A percentile compares a stretch with the other conserved stretches of the same genome.
Evolutionary conservation across 2,888 invertebrate species (phyloP).

Genomic region (Megastigmus dorsalis): DNA sequence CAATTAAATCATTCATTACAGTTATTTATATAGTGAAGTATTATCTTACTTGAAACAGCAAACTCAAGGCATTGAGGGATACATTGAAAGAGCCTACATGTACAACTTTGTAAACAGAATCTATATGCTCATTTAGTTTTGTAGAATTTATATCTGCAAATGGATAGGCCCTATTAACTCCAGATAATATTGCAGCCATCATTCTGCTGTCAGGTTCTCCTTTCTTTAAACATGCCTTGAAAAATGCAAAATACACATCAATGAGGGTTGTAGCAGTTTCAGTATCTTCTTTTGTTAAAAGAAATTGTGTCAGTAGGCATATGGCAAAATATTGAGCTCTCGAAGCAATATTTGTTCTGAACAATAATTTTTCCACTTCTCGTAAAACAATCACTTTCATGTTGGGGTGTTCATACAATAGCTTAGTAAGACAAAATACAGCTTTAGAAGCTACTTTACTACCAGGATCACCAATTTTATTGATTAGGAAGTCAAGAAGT

Average conservation of each 20-base stretch:
- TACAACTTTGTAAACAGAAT: conserved; percentile 88
- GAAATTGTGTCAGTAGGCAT: conserved; percentile 92
- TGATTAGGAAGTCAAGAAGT: conserved; percentile 87
- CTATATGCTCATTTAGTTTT: conserved; percentile 79
- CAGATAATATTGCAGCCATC: conserved; percentile 88
- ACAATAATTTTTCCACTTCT: conserved; percentile 93
- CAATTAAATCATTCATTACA: too few relatives aligned
- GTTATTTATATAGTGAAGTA: conserved; percentile 21
- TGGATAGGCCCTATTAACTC: conserved; percentile 90
- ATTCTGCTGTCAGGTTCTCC: conserved; percentile 89
- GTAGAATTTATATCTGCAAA: conserved; percentile 82
- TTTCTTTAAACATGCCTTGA: conserved; percentile 92
- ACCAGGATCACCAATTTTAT: conserved; percentile 96
- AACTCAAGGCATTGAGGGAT: conserved; percentile 77
- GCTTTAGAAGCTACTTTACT: conserved; percentile 92
- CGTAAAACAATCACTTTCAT: conserved; percentile 92
- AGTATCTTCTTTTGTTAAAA: conserved; percentile 82
- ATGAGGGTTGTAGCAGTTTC: conserved; percentile 89
- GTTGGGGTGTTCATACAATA: conserved; percentile 89
- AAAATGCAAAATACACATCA: conserved; percentile 95
- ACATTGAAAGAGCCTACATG: conserved; percentile 86
- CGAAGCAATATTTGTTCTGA: conserved; percentile 88
- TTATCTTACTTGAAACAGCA: conserved; percentile 76
- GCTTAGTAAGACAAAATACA: conserved; percentile 87
- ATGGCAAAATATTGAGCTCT: conserved; percentile 95